Evolutionary conservation across 2,113 vertebrate genomes (phyloP).

Genomic region (Holacanthus passer): DNA sequence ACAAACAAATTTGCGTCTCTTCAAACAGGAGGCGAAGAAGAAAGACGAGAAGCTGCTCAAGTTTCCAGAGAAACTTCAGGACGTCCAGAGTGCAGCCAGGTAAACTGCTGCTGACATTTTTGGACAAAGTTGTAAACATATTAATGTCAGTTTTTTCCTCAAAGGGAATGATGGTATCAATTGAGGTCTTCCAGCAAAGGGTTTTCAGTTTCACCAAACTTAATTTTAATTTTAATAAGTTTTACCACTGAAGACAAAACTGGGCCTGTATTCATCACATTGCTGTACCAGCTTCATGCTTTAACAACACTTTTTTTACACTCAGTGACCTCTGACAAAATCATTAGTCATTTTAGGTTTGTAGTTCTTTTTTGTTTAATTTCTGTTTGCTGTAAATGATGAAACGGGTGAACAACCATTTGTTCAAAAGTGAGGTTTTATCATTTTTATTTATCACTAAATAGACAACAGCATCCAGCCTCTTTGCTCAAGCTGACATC

Average conservation of each 20-base stretch:
- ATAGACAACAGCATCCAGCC: background rate
- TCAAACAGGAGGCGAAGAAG: slow-evolving; percentile 94
- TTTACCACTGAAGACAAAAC: background rate
- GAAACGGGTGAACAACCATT: too few species aligned
- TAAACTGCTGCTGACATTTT: slow-evolving; percentile 66
- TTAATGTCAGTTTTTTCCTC: background rate
- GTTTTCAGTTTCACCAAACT: background rate
- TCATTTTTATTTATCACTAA: background rate
- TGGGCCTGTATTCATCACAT: background rate
- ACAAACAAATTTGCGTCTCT: slow-evolving; percentile 17
- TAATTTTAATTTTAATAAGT: too few species aligned
- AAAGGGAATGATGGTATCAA: background rate
- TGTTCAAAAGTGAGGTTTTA: background rate
- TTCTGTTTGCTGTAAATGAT: background rate
- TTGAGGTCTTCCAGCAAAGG: background rate
- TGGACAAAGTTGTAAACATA: background rate
- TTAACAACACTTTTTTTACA: background rate
- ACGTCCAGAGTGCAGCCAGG: slow-evolving; percentile 93
- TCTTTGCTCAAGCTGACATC: slow-evolving; percentile 30
- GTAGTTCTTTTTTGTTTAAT: background rate
- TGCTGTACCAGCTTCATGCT: background rate
- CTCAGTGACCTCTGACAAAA: background rate
- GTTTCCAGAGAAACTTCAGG: slow-evolving; percentile 92
- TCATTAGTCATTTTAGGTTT: background rate
- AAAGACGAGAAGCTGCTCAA: slow-evolving; percentile 91